Conservation (phyloP, 1,140 invertebrate species). For the Magallana angulata region DNA sequence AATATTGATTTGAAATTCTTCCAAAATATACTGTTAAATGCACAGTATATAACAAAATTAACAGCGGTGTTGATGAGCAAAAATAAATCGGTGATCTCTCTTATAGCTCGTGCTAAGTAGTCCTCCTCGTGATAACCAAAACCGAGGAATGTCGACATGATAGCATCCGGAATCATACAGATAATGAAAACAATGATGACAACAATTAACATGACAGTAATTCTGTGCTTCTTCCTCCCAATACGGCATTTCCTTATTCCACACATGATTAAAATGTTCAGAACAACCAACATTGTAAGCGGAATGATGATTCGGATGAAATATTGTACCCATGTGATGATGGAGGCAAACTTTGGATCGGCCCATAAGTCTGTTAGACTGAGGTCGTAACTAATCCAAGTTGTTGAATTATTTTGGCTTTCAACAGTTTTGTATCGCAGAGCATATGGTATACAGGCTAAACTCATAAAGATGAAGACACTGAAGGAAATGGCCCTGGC, state of each 20-base stretch:
- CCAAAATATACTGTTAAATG: slow-evolving; percentile 36
- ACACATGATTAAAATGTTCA: slow-evolving; percentile 86
- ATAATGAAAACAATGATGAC: slow-evolving; percentile 88
- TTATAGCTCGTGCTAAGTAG: slow-evolving; percentile 81
- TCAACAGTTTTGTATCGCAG: slow-evolving; percentile 72
- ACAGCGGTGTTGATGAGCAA: slow-evolving; percentile 86
- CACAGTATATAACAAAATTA: slow-evolving; percentile 89
- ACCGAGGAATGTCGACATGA: slow-evolving; percentile 80
- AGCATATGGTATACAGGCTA: slow-evolving; percentile 73
- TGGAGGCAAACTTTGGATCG: slow-evolving; percentile 82
- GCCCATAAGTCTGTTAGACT: slow-evolving; percentile 73
- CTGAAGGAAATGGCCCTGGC: slow-evolving; percentile 66
- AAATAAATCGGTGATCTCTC: slow-evolving; percentile 88
- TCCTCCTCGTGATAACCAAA: slow-evolving; percentile 75
- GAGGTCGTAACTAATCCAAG: slow-evolving; percentile 57
- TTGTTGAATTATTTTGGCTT: slow-evolving; percentile 57
- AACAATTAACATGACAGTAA: slow-evolving; percentile 87
- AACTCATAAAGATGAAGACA: slow-evolving; percentile 72
- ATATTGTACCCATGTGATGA: slow-evolving; percentile 85
- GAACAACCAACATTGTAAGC: slow-evolving; percentile 66
- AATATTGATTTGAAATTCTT: slow-evolving; percentile 32
- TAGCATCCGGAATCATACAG: slow-evolving; percentile 87
- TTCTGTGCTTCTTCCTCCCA: slow-evolving; percentile 77
- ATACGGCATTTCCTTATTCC: slow-evolving; percentile 81
- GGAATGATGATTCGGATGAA: slow-evolving; percentile 85